These are phyloP conservation scores for Digitonthophagus gazella DNA, from an alignment of 2,888 invertebrate genomes.

Conservation along the genomic window DNA sequence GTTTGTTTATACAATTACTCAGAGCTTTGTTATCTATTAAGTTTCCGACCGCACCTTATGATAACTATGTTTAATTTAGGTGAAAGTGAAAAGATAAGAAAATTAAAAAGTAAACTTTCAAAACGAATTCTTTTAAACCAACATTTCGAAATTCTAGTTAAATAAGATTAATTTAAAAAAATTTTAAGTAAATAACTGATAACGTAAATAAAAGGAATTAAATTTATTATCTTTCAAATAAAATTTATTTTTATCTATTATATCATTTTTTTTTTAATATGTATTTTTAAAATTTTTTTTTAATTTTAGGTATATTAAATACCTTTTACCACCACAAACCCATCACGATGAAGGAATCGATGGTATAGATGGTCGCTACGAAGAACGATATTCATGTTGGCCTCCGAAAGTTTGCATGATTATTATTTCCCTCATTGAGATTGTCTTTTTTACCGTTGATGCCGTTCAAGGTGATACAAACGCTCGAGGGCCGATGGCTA, in stretches of 20 bases:
- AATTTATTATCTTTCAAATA: too few species aligned
- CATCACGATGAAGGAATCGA: constrained; percentile 11
- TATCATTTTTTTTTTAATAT: background rate
- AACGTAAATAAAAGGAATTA: too few species aligned
- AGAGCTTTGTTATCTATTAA: background rate
- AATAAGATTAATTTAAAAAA: too few species aligned
- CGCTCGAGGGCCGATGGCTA: constrained; percentile 71
- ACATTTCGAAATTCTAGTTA: too few species aligned
- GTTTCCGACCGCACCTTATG: background rate
- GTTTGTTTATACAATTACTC: background rate
- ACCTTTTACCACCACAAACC: constrained; percentile 19
- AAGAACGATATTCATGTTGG: constrained; percentile 71
- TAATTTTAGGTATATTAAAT: constrained; percentile 23
- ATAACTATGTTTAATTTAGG: too few species aligned
- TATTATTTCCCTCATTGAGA: constrained; percentile 83
- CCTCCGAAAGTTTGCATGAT: constrained; percentile 94
- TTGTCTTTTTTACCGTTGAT: constrained; percentile 62
- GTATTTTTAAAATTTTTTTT: background rate
- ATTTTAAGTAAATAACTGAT: too few species aligned
- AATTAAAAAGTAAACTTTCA: too few species aligned
- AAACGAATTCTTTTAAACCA: too few species aligned
- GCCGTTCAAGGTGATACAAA: constrained; percentile 35
- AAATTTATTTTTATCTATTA: too few species aligned
- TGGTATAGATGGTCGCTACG: constrained; percentile 22
- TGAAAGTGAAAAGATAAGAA: too few species aligned